Conservation (phyloP, 92 coral and sea anemone species). For the Plumapathes pennacea region DNA sequence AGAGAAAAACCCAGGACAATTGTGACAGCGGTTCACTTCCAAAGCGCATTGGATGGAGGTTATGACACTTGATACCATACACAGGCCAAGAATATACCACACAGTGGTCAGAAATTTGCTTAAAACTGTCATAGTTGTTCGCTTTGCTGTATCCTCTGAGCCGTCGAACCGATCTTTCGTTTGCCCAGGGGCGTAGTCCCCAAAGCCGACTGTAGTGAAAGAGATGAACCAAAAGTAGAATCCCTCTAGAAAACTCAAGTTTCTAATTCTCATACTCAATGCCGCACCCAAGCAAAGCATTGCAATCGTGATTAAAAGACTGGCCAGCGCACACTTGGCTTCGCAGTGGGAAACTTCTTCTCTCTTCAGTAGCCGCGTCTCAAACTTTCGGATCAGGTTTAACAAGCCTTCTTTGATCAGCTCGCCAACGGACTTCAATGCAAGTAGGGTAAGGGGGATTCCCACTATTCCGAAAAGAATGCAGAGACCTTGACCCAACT, state of each 20-base stretch:
- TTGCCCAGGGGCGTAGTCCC: no score
- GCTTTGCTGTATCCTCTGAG: no score
- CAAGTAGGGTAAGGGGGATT: constrained; percentile 1
- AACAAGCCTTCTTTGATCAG: background rate
- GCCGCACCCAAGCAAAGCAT: no score
- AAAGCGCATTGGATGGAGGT: constrained; percentile 20
- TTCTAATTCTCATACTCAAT: no score
- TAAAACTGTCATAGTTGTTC: background rate
- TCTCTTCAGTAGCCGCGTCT: background rate
- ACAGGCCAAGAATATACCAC: constrained; percentile 6
- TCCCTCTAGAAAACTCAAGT: no score
- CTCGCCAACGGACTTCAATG: constrained; percentile 8
- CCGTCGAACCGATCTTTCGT: no score
- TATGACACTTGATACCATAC: constrained; percentile 37
- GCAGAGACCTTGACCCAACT: no score
- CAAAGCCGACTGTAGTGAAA: no score
- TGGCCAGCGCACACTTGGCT: constrained; percentile 5
- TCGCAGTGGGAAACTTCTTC: background rate
- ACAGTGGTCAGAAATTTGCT: background rate
- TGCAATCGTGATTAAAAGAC: no score
- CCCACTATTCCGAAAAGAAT: constrained; percentile 2
- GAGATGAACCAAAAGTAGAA: no score
- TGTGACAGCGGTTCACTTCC: constrained; percentile 6
- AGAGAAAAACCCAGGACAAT: constrained; percentile 6
- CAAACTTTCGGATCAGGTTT: background rate